phyloP scores from a whole-genome alignment of 2,113 vertebrate species.

The Xiphophorus couchianus region DNA sequence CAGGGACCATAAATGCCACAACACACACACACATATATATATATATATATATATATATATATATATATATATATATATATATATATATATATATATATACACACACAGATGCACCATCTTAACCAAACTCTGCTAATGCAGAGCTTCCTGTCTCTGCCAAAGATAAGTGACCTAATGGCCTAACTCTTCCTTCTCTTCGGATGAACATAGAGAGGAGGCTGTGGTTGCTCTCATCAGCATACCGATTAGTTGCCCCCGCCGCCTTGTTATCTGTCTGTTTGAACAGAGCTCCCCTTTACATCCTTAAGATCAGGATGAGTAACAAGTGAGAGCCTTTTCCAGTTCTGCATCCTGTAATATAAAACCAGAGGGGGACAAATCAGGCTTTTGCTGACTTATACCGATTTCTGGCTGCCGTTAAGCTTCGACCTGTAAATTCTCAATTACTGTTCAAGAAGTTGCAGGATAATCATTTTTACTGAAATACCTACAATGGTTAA shows the following conservation, averaged over 20 bases:
- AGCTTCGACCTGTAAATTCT: neutral
- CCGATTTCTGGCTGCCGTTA: neutral
- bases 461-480: too few species aligned
- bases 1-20: conserved; percentile 63
- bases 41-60: too few species aligned
- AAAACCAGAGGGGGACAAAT: neutral
- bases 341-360: neutral
- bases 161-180: conserved; percentile 76
- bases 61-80: too few species aligned
- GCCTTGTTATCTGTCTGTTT: conserved; percentile 27
- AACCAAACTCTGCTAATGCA: conserved; percentile 47
- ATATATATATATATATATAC: neutral
- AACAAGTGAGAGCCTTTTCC: neutral
- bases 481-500: too few species aligned
- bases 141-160: conserved; percentile 72
- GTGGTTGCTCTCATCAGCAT: conserved; percentile 57
- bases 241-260: conserved; percentile 54
- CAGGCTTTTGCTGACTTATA: neutral
- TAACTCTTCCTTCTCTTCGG: conserved; percentile 54
- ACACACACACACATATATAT: neutral
- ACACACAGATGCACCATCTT: conserved; percentile 27
- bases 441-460: too few species aligned
- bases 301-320: conserved; percentile 2
- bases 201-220: conserved; percentile 56
- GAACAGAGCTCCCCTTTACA: conserved; percentile 54